Evolutionary conservation across 2,113 vertebrate species (phyloP), one percentile per base, ranked within the genome.

Genomic region (Chascanopsetta lugubris): DNA sequence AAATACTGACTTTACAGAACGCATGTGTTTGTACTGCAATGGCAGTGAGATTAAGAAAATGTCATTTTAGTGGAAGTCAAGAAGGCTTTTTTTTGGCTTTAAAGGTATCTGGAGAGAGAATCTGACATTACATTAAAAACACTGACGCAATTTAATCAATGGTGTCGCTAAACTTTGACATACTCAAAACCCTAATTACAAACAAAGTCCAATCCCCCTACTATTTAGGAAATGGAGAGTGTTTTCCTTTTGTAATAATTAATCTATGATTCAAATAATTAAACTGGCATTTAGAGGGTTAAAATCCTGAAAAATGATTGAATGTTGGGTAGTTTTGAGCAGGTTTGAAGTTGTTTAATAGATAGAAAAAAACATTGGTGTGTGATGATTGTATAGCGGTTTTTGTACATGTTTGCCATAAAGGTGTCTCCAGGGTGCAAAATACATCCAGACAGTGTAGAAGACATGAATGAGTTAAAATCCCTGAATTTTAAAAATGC

Each of bases 21-120:
- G 20, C n/a, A 21, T 45, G 18, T 9, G 15, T 49, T 27, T 49
- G n/a, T n/a, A 49, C 24, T 49, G 47, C 24, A n/a, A 49, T 49
- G 47, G 24, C 47, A 49, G 47, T n/a, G 17, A 8, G 49, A 29
- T 50, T 50, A 27, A 29, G n/a, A 29, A 50, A 50, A 29, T 29
- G 50, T 30, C 27, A 9, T 51, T 51, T 54, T 20, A 54, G 34
- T 32, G 50, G 26, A 54, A 54, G 29, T 54, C n/a, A 54, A 21
- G 30, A 4, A 7, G n/a, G 27, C 18, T n/a, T n/a, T 32, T 54
- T 32, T 54, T 54, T 20, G 29, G 50, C n/a, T 18, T 20, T 2
- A 11, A 34, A 34, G 29, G 18, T 21, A 18, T 54, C n/a, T n/a
- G n/a, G n/a, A n/a, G n/a, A n/a, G n/a, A n/a, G n/a, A n/a, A n/a